These are phyloP conservation scores for Clarias fuscus DNA, from an alignment of 2,797 vertebrate species.

Conservation along the genomic window DNA sequence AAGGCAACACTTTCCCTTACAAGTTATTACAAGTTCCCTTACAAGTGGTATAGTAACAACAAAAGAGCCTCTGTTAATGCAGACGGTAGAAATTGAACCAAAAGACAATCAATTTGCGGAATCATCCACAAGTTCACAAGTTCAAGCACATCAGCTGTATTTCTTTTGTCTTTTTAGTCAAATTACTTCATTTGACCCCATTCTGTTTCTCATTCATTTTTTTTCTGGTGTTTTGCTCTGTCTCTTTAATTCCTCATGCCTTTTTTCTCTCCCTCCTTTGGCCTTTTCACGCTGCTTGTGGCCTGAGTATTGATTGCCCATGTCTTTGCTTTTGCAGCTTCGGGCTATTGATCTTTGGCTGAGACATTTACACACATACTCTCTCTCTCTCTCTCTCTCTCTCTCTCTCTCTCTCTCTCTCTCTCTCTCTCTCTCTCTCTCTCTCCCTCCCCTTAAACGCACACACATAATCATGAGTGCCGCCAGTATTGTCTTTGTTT, in stretches of 20 bases:
- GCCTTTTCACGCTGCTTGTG: slow-evolving; percentile 67
- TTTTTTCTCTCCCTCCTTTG: slow-evolving; percentile 67
- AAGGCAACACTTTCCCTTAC: not conserved
- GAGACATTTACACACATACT: slow-evolving; percentile 41
- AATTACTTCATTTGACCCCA: slow-evolving; percentile 27
- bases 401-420: slow-evolving; percentile 17
- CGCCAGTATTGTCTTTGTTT: slow-evolving; percentile 54
- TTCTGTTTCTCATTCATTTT: slow-evolving; percentile 61
- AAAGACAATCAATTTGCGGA: not conserved
- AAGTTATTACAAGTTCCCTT: not conserved
- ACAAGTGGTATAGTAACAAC: not conserved
- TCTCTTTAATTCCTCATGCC: slow-evolving; percentile 61
- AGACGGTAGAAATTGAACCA: not conserved
- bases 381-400: slow-evolving; percentile 13
- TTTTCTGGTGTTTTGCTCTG: slow-evolving; percentile 62
- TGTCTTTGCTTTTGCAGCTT: slow-evolving; percentile 79
- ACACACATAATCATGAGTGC: slow-evolving; percentile 47
- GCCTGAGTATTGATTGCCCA: slow-evolving; percentile 77
- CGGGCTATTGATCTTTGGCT: slow-evolving; percentile 77
- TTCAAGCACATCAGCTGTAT: slow-evolving; percentile 28
- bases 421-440: slow-evolving; percentile 24
- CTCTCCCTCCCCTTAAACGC: slow-evolving; percentile 39
- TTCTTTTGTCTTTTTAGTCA: slow-evolving; percentile 30
- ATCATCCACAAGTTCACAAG: slow-evolving; percentile 24
- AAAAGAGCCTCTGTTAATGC: not conserved